Base-by-base conservation (phyloP, 2,797 vertebrate genomes). In the Sebastes matsubarae region DNA sequence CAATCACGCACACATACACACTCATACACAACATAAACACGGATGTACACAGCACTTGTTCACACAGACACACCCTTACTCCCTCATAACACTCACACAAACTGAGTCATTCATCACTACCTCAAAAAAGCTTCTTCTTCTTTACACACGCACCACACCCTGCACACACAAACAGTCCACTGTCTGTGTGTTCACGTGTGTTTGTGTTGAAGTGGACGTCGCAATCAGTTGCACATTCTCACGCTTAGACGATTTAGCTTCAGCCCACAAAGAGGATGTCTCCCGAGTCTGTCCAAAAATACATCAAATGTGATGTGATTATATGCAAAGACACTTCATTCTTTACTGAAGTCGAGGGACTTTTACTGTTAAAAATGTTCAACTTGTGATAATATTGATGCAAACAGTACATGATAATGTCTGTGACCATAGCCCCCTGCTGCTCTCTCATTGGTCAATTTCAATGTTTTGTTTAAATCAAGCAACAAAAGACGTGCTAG, bases 91-190 rank as follows among this genome's bases (percentile, higher is more conserved):
- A 83, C 63, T 80, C 55, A 71, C 55, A 71, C 73, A 80, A 25
- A 50, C 72, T 69, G 52, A 82, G 57, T 88, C 81, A 80, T 82
- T 80, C 76, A 89, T 84, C 64, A 83, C 58, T 74, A 71, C 85
- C 81, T 88, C 75, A 89, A 82, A 82, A 79, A 63, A 68, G 13
- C 14, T 42, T 42, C 75, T 82, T 59, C 74, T 86, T 59, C 74
- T 86, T 84, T 55, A 20, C 67, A 76, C 72, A 65, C 12, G 6
- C 77, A 87, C 87, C 87, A 83, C 91, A 85, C 84, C 86, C 87
- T 85, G 2, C 68, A 82, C 38, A 2, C 65, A 82, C 46, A 85
- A 71, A 83, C 81, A 76, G 54, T 34, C 71, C 63, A 65, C 61
- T 72, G 76, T 81, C 27, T 87, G 57, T 60, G 59, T 71, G 32